Evolutionary conservation across 2,888 invertebrate genomes (phyloP).

Genomic region (Syrista parreyssii): DNA sequence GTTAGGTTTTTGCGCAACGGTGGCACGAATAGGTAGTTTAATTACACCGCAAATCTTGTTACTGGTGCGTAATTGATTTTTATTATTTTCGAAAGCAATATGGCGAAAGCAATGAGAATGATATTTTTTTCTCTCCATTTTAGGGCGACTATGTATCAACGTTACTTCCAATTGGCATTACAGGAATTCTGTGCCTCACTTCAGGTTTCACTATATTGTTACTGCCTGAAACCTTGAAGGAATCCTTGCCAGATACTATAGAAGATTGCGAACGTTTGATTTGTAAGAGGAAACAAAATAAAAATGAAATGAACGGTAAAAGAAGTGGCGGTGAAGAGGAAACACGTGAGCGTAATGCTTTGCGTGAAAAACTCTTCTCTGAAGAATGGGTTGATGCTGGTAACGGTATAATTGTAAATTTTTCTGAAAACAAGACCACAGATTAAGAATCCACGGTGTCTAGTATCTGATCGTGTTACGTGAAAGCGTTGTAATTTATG

Average conservation of each 20-base stretch:
- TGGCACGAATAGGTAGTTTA: slow-evolving; percentile 67
- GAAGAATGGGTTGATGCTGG: slow-evolving; percentile 60
- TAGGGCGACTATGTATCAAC: slow-evolving; percentile 41
- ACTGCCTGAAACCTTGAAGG: slow-evolving; percentile 49
- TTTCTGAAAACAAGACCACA: slow-evolving; percentile 47
- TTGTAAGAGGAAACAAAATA: slow-evolving; percentile 12
- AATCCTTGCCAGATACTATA: slow-evolving; percentile 48
- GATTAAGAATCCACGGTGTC: not conserved
- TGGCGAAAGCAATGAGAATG: not conserved
- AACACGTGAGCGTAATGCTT: slow-evolving; percentile 40
- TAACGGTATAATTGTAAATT: slow-evolving; percentile 59
- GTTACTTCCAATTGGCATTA: slow-evolving; percentile 35
- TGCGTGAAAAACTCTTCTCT: slow-evolving; percentile 56
- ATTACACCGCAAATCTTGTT: slow-evolving; percentile 63
- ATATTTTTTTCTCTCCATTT: slow-evolving; percentile 9
- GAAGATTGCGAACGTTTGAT: slow-evolving; percentile 34
- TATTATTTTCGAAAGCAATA: not conserved
- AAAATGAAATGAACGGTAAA: slow-evolving; percentile 15
- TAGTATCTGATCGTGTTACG: not conserved
- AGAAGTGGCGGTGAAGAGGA: slow-evolving; percentile 20
- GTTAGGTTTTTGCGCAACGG: slow-evolving; percentile 67
- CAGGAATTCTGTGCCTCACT: slow-evolving; percentile 47
- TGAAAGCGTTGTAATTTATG: not conserved
- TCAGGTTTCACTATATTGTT: slow-evolving; percentile 41
- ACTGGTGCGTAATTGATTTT: slow-evolving; percentile 35